A percentile compares a stretch with the other conserved stretches of the same genome.
phyloP scores from a whole-genome alignment of 2,888 invertebrate genomes.

The Antheraea assamensis region DNA sequence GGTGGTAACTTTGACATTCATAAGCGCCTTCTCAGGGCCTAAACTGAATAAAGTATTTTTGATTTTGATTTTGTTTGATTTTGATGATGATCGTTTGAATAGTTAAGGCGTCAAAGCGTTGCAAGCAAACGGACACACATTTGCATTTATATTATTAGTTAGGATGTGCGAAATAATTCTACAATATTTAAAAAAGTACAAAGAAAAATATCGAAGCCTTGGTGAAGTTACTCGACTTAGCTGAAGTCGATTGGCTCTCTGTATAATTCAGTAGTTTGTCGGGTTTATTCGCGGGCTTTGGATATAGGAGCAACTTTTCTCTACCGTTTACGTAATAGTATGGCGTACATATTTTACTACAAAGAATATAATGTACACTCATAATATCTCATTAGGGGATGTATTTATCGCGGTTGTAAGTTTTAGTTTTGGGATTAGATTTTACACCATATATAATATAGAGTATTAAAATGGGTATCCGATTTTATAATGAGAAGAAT shows the following conservation, averaged over 20 bases:
- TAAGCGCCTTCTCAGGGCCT: no score
- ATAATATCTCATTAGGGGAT: not conserved
- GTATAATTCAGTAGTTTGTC: slow-evolving; percentile 14
- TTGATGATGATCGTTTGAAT: no score
- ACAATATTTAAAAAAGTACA: not conserved
- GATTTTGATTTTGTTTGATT: no score
- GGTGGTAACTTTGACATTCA: no score
- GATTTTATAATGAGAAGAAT: not conserved
- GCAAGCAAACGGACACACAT: no score
- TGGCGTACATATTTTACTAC: not conserved
- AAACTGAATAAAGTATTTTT: no score
- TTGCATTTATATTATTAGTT: no score
- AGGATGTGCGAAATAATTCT: not conserved
- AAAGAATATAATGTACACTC: not conserved
- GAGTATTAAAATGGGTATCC: no score
- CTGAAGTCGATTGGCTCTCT: slow-evolving; percentile 7
- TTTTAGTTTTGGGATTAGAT: no score
- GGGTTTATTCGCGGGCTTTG: slow-evolving; percentile 3
- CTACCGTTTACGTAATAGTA: not conserved
- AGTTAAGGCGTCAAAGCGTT: no score
- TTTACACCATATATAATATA: no score
- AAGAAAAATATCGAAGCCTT: not conserved
- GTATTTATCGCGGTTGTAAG: no score
- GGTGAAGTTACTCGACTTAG: not conserved
- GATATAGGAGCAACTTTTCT: slow-evolving; percentile 3